These are phyloP conservation scores for Glaucidium brasilianum DNA, from an alignment of 2,113 vertebrate species.

Conservation along the genomic window DNA sequence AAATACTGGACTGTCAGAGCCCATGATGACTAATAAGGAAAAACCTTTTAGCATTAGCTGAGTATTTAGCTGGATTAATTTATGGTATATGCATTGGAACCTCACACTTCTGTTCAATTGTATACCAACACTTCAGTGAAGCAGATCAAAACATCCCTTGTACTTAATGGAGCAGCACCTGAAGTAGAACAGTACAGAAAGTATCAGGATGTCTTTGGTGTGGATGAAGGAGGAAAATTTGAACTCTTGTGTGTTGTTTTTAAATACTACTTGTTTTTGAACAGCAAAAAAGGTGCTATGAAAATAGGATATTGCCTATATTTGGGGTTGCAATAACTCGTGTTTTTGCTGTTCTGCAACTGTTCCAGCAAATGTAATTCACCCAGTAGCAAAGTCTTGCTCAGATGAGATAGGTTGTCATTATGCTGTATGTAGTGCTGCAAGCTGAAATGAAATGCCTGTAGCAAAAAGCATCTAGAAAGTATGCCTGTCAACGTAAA, in stretches of 20 bases:
- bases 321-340: background rate
- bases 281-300: background rate
- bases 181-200: background rate
- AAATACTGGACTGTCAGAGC: background rate
- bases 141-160: background rate
- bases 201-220: background rate
- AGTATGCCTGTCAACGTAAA: background rate
- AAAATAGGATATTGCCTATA: background rate
- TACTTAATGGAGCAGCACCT: background rate
- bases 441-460: background rate
- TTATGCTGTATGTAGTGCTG: background rate
- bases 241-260: background rate
- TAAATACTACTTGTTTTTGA: background rate
- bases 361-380: background rate
- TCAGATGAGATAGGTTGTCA: background rate
- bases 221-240: background rate
- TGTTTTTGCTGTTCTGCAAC: background rate
- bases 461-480: background rate
- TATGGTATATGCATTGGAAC: background rate
- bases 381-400: background rate
- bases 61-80: background rate
- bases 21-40: background rate
- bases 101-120: background rate
- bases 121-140: background rate
- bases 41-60: background rate